Evolutionary conservation across 2,888 invertebrate species (phyloP).

Genomic region (Lithophane socia): DNA sequence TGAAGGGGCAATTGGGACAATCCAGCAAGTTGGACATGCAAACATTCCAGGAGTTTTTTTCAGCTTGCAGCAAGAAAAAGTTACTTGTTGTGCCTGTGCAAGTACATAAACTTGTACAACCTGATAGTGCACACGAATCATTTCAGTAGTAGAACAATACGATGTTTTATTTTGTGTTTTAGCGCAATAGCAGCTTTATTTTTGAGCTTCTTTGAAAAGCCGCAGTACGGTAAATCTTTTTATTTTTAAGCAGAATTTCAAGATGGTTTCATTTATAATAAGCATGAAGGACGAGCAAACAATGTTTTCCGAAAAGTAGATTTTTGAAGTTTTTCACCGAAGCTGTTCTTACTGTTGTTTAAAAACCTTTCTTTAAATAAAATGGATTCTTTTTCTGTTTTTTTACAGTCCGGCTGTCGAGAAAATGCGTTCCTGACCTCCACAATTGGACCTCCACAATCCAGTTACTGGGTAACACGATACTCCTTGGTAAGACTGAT

Average conservation of each 20-base stretch:
- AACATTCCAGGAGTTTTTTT: background rate
- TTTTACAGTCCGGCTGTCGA: too few species aligned
- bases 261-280: constrained; percentile 12
- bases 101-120: background rate
- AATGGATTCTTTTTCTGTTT: too few species aligned
- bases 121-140: background rate
- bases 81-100: background rate
- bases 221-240: background rate
- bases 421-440: too few species aligned
- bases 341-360: background rate
- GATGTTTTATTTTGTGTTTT: background rate
- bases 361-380: background rate
- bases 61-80: background rate
- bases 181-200: constrained; percentile 3
- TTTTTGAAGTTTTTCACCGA: constrained; percentile 20
- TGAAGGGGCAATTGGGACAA: background rate
- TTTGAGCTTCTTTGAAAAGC: background rate
- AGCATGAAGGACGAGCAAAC: background rate
- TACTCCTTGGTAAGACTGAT: background rate
- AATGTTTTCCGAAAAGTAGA: background rate
- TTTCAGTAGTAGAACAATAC: constrained; percentile 23
- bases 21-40: background rate
- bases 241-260: constrained; percentile 15
- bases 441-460: too few species aligned
- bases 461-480: too few species aligned